Conservation (phyloP, 2,888 invertebrate genomes). For the Drosophila putrida region DNA sequence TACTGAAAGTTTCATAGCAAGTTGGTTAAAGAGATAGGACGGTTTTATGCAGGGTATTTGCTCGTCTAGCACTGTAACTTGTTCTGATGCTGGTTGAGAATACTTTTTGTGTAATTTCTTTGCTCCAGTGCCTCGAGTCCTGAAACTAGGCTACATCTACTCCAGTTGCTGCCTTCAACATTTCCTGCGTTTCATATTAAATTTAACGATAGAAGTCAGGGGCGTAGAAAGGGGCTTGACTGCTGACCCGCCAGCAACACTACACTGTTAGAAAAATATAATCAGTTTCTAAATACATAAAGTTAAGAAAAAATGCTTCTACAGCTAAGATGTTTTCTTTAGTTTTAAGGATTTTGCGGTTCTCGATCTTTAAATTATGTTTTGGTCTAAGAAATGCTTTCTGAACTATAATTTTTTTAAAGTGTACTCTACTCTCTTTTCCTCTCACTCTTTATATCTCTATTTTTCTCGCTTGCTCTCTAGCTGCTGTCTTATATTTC, state of each 20-base stretch:
- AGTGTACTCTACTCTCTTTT: not conserved
- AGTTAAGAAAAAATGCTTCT: no score
- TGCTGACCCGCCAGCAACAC: conserved; percentile 31
- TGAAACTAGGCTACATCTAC: conserved; percentile 36
- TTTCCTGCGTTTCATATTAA: conserved; percentile 45
- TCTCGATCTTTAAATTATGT: no score
- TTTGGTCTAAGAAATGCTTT: no score
- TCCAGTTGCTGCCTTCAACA: conserved; percentile 18
- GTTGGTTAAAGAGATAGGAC: no score
- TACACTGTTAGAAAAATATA: not conserved
- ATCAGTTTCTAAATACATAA: no score
- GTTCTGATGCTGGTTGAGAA: no score
- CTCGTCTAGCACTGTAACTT: no score
- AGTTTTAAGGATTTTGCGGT: no score
- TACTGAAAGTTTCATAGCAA: no score
- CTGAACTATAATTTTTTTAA: no score
- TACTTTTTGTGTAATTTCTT: conserved; percentile 25
- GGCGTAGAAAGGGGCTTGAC: conserved; percentile 7
- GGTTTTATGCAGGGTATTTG: no score
- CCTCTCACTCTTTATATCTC: not conserved
- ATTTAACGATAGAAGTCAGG: conserved; percentile 31
- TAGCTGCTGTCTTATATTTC: conserved; percentile 40
- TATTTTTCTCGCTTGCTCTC: not conserved
- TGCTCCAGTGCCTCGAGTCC: conserved; percentile 40
- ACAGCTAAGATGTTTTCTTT: no score